Base-by-base conservation (phyloP, 92 coral and sea anemone species). In the Scolanthus callimorphus region DNA sequence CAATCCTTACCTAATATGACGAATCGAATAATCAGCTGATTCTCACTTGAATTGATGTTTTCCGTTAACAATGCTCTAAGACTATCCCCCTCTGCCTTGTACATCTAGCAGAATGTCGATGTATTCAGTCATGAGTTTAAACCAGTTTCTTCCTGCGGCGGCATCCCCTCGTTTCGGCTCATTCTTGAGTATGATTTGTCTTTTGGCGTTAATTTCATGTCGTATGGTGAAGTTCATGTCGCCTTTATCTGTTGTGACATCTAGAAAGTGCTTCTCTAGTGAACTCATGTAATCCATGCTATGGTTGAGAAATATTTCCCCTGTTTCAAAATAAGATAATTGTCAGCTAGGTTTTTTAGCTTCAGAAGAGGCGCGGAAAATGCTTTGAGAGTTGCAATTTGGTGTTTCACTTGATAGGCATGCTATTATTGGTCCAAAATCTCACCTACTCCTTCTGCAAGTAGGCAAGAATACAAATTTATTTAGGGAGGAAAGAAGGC, bases 101-200 rank as follows among this genome's bases (percentile, higher is more conserved):
- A 78, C 76, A 0, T 39, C 27, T 9, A 78, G 66, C 19, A 84
- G 29, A 11, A 67, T 59, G 24, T 84, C 60, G 13, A 78, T 79
- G 59, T 84, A 84, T 25, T 8, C 37, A 1, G 90, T 71, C 82
- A 84, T 84, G 17, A 56, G 20, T 0, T 50, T n/a, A 44, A 84
- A 84, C 90, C 90, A 84, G 4, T 17, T 10, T 1, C 29, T 37
- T 0, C 82, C 85, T 0, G 57, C 55, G 1, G 56, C 59, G 0
- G n/a, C 30, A 0, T 73, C 59, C 2, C 46, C 60, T 39, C 30
- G 25, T 39, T 15, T 62, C 3, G 27, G 34, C 13, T 66, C 48
- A 44, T 78, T 84, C 17, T 47, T 37, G 26, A 83, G 41, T 34
- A 78, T 78, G 39, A 56, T 30, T n/a, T 63, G 22, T 22, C 90